Percentiles rank a stretch among this genome's conserved stretches.
phyloP scores from a whole-genome alignment of 2,113 vertebrate species.

The Trematomus loennbergii region DNA sequence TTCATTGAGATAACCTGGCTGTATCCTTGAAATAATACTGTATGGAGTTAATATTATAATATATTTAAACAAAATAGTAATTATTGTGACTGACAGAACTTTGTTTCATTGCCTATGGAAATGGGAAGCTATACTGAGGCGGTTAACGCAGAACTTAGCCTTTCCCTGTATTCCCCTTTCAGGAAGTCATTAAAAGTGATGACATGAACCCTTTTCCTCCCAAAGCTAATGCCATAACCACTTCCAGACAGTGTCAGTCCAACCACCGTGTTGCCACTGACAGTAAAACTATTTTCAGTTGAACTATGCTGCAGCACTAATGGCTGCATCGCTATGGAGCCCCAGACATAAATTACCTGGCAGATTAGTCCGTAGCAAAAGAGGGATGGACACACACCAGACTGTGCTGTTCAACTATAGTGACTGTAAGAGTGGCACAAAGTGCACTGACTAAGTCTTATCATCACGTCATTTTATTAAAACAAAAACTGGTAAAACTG shows the following conservation, averaged over 20 bases:
- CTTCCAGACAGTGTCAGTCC: not conserved
- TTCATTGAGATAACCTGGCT: not conserved
- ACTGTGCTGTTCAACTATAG: not conserved
- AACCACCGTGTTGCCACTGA: not conserved
- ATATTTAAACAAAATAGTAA: not conserved
- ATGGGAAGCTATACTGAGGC: constrained; percentile 10
- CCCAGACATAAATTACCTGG: not conserved
- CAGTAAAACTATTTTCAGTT: not conserved
- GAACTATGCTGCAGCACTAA: not conserved
- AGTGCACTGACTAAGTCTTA: not conserved
- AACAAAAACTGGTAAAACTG: not conserved
- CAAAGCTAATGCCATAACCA: not conserved
- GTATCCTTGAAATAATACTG: not conserved
- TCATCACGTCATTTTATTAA: not conserved
- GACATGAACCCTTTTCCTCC: not conserved
- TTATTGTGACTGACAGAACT: not conserved
- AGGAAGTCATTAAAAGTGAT: not conserved
- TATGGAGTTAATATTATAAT: not conserved
- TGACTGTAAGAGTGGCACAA: not conserved
- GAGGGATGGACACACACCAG: not conserved
- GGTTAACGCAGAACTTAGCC: not conserved
- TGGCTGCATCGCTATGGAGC: not conserved
- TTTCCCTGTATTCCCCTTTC: not conserved
- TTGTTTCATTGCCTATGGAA: not conserved
- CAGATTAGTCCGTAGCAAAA: not conserved